phyloP scores from a whole-genome alignment of 2,113 vertebrate genomes.

The Halcyon senegalensis region DNA sequence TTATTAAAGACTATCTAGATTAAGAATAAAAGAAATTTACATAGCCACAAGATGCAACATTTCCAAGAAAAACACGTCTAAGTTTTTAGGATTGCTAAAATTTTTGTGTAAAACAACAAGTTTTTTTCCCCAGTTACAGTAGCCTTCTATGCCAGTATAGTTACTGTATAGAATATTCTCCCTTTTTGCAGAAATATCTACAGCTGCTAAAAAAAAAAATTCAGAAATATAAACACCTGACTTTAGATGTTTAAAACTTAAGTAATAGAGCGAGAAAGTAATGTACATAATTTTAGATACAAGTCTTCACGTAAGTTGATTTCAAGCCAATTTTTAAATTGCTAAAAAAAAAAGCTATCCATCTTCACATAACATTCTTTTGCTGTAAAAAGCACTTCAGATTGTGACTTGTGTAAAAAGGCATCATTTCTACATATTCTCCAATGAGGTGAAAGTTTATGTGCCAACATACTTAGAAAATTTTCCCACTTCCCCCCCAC shows the following conservation, averaged over 20 bases:
- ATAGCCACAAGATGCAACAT: neutral
- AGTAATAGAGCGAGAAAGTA: neutral
- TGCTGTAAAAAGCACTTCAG: neutral
- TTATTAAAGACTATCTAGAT: neutral
- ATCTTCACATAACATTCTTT: neutral
- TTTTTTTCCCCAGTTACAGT: neutral
- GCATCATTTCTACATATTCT: neutral
- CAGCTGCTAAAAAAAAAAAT: neutral
- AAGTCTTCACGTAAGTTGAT: neutral
- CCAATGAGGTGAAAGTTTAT: neutral
- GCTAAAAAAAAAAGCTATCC: neutral
- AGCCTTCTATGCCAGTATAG: neutral
- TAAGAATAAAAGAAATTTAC: neutral
- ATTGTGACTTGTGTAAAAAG: neutral
- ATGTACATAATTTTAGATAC: neutral
- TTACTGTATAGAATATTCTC: neutral
- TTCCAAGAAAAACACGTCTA: neutral
- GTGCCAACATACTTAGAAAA: neutral
- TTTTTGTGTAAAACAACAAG: neutral
- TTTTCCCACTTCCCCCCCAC: neutral
- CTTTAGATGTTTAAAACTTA: neutral
- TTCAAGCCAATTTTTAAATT: neutral
- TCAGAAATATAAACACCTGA: neutral
- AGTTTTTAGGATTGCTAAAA: neutral
- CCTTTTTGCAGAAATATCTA: neutral